Evolutionary conservation across 2,113 vertebrate genomes (phyloP).

Genomic region (Rhabdomys dilectus): DNA sequence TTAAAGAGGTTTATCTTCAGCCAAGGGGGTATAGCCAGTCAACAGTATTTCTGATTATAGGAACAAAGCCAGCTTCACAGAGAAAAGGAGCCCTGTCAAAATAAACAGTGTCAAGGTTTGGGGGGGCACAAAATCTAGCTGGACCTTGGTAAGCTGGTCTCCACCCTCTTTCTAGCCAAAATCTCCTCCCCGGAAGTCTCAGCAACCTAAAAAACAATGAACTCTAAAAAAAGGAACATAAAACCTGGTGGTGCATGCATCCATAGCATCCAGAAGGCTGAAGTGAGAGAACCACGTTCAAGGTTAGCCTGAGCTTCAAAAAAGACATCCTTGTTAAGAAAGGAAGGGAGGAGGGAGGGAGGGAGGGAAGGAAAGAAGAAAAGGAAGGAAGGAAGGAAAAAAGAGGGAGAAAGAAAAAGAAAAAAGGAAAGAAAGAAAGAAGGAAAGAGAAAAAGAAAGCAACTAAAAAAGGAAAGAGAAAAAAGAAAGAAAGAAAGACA

Average conservation of each 20-base stretch:
- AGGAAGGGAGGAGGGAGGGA: neutral
- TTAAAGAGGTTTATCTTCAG: neutral
- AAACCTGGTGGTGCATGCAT: neutral
- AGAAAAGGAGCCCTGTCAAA: neutral
- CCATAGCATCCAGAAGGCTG: neutral
- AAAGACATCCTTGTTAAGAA: neutral
- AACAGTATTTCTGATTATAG: neutral
- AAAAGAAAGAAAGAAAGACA: neutral
- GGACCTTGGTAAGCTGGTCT: neutral
- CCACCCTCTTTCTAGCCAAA: neutral
- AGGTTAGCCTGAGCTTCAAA: neutral
- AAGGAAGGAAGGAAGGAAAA: too few relatives aligned
- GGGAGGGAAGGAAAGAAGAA: too few relatives aligned
- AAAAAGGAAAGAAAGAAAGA: too few relatives aligned
- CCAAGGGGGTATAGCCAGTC: neutral
- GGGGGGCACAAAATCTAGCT: neutral
- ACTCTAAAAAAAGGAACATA: neutral
- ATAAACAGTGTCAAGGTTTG: neutral
- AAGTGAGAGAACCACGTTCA: neutral
- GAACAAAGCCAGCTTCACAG: neutral
- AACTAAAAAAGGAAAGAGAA: neutral
- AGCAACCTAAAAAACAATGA: neutral
- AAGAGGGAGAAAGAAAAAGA: accelerated
- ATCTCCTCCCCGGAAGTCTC: neutral
- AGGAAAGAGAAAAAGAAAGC: neutral